Evolutionary conservation across 2,888 invertebrate species (phyloP), one percentile per base, ranked within the genome.

Genomic region (Agonopterix arenella): DNA sequence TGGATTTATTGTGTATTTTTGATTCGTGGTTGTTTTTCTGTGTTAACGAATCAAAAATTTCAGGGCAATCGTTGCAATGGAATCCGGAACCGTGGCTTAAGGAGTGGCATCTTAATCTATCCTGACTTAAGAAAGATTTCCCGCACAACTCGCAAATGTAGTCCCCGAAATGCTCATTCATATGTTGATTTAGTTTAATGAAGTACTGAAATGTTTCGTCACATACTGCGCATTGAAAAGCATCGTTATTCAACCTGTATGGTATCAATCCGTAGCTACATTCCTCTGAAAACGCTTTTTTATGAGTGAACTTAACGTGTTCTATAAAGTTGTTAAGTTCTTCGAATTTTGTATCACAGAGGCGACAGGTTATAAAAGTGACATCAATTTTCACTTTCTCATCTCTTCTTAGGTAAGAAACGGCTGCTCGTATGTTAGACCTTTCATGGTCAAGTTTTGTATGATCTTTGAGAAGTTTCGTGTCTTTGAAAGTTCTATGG

Each of bases 331-430:
- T 13, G 28, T 69, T 60, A 0, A 85, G 11, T 49, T 71, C 59
- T 1, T 64, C 58, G 4, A 70, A 54, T 16, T 57, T 55, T 0
- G 18, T 11, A 3, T 66, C 56, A 46, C 88, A 89, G 11, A 73
- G 49, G 0, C 61, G 63, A 54, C 88, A 89, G 11, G 55, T 47
- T 1, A 78, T 52, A 0, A 51, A 41, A 0, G 80, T 66, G 0
- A 85, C 73, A 48, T 88, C 86, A 45, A 88, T 74, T 78, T 89
- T 89, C 1, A 85, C 83, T 59, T 80, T 83, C 47, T 84, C 85
- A 43, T 84, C 85, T 13, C 84, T 66, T 50, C 78, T 74, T 2
- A 86, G 52, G 37, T 80, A 82, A 0, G 67, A 66, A 2, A 86
- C 84, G 0, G 86, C 84, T 0, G 82, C 64, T 69, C 76, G 77